A percentile compares a stretch with the other conserved stretches of the same genome.
Evolutionary conservation across 2,113 vertebrate species (phyloP).

Genomic region (Phoenicopterus ruber): DNA sequence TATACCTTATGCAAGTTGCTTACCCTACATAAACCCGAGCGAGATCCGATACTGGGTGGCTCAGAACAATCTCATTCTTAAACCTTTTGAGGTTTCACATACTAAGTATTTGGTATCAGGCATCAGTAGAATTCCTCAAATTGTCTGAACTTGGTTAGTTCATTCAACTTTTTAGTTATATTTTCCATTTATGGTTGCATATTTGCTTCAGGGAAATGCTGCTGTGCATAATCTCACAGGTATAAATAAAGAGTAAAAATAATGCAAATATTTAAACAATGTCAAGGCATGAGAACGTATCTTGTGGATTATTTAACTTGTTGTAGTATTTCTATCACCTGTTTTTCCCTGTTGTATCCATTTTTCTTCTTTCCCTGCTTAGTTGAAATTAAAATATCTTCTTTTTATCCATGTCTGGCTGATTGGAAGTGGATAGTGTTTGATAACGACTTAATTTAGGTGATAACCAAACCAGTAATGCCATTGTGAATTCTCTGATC

Average conservation of each 20-base stretch:
- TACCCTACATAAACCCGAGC: neutral
- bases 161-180: neutral
- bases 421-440: neutral
- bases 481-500: neutral
- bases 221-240: neutral
- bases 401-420: neutral
- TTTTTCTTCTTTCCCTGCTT: neutral
- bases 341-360: neutral
- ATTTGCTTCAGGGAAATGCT: neutral
- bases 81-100: neutral
- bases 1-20: fast-evolving
- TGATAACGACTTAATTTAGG: neutral
- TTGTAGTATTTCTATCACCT: neutral
- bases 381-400: neutral
- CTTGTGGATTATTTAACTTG: neutral
- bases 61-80: neutral
- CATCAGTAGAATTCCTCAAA: neutral
- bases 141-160: neutral
- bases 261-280: neutral
- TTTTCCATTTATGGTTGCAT: neutral
- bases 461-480: neutral
- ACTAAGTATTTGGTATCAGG: neutral
- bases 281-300: neutral
- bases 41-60: fast-evolving
- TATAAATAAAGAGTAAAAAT: neutral